Evolutionary conservation across 2,888 invertebrate genomes (phyloP).

Genomic region (Danaus chrysippus): DNA sequence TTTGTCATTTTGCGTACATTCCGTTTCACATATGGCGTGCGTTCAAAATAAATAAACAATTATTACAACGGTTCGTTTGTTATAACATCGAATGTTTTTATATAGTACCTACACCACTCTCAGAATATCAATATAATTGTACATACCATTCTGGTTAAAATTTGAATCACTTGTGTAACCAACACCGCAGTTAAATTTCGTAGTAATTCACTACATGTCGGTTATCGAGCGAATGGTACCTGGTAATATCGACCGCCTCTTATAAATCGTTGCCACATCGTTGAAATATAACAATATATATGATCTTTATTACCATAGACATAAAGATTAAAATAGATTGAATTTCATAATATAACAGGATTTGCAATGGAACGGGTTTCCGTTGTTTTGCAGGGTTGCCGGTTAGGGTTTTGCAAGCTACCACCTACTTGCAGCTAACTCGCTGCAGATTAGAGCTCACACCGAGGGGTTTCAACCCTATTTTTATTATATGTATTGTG

Average conservation of each 20-base stretch:
- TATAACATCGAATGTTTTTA: constrained; percentile 23
- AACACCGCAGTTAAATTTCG: background rate
- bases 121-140: background rate
- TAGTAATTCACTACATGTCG: constrained; percentile 26
- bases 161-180: background rate
- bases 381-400: too few relatives aligned
- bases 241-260: constrained; percentile 35
- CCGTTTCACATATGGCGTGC: constrained; percentile 67
- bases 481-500: too few relatives aligned
- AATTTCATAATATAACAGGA: too few relatives aligned
- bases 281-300: constrained; percentile 10
- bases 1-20: constrained; percentile 71
- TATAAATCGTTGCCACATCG: constrained; percentile 38
- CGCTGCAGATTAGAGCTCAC: too few relatives aligned
- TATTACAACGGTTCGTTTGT: constrained; percentile 23
- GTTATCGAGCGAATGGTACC: constrained; percentile 35
- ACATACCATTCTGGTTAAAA: constrained; percentile 6
- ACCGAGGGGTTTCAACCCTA: too few relatives aligned
- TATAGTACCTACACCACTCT: constrained; percentile 5
- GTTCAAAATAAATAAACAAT: constrained; percentile 59
- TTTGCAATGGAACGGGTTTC: too few relatives aligned
- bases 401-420: too few relatives aligned
- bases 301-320: constrained; percentile 10
- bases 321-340: constrained; percentile 16
- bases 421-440: too few relatives aligned